Evolutionary conservation across 2,888 invertebrate species (phyloP).

Genomic region (Entomobrya multifasciata): DNA sequence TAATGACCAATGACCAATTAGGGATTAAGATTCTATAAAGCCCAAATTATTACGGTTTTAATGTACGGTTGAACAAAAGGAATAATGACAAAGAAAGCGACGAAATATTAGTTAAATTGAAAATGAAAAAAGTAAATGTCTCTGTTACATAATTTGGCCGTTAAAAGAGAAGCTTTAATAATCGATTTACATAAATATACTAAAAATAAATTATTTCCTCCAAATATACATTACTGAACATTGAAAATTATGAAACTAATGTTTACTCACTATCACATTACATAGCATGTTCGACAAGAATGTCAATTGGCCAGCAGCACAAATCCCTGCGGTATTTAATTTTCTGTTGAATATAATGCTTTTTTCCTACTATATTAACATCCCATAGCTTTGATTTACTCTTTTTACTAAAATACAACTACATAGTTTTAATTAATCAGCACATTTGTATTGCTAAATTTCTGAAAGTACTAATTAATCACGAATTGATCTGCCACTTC

Average conservation of each 20-base stretch:
- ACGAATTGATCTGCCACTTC: slow-evolving; percentile 52
- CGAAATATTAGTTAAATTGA: background rate
- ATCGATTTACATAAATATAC: background rate
- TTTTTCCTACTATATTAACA: slow-evolving; percentile 14
- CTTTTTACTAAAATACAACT: slow-evolving; percentile 21
- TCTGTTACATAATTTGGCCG: slow-evolving; percentile 38
- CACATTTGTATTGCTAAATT: slow-evolving; percentile 70
- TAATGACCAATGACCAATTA: no score
- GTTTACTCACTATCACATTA: slow-evolving; percentile 32
- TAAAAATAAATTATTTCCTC: slow-evolving; percentile 35
- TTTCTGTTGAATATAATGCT: no score
- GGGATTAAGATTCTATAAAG: no score
- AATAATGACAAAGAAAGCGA: background rate
- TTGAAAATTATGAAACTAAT: slow-evolving; percentile 23
- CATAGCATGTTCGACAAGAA: background rate
- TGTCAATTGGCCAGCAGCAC: slow-evolving; percentile 1
- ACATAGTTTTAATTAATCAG: slow-evolving; percentile 51
- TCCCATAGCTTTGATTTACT: background rate
- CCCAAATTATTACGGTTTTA: no score
- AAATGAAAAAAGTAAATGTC: slow-evolving; percentile 44
- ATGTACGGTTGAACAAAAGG: background rate
- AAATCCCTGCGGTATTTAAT: background rate
- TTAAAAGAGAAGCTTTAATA: background rate
- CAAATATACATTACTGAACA: slow-evolving; percentile 1
- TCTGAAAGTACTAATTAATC: slow-evolving; percentile 70